Percentiles rank a stretch among this genome's conserved stretches.
Conservation (phyloP, 2,888 invertebrate genomes). For the Cremastinae sp. region DNA sequence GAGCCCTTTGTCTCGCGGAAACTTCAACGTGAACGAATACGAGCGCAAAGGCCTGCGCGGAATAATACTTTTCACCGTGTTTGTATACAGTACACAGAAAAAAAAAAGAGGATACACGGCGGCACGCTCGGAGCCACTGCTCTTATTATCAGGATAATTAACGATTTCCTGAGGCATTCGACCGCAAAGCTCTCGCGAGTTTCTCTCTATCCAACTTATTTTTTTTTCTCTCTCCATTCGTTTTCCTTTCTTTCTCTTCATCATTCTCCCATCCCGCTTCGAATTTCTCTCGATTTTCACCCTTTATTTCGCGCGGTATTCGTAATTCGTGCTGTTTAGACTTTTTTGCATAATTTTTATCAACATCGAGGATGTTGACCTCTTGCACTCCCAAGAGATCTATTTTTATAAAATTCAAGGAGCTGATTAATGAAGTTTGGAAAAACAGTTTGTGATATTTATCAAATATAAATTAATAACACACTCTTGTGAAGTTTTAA, state of each 20-base stretch:
- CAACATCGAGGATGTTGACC: too few species aligned
- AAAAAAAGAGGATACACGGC: slow-evolving; percentile 25
- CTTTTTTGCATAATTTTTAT: too few species aligned
- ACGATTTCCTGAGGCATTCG: slow-evolving; percentile 68
- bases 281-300: slow-evolving; percentile 1
- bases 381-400: too few species aligned
- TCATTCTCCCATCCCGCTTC: slow-evolving; percentile 27
- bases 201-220: slow-evolving; percentile 12
- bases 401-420: too few species aligned
- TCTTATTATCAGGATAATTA: slow-evolving; percentile 69
- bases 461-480: too few species aligned
- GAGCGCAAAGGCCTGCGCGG: neutral
- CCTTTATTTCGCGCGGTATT: neutral
- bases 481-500: too few species aligned
- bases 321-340: too few species aligned
- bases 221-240: slow-evolving; percentile 4
- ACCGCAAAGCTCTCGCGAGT: slow-evolving; percentile 58
- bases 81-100: neutral
- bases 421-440: too few species aligned
- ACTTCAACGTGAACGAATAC: too few species aligned
- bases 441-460: too few species aligned
- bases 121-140: slow-evolving; percentile 54
- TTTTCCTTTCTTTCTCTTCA: slow-evolving; percentile 3
- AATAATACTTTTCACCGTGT: slow-evolving; percentile 2
- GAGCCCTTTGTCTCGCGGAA: too few species aligned